Conservation (phyloP, 2,797 vertebrate genomes). For the Salarias fasciatus region DNA sequence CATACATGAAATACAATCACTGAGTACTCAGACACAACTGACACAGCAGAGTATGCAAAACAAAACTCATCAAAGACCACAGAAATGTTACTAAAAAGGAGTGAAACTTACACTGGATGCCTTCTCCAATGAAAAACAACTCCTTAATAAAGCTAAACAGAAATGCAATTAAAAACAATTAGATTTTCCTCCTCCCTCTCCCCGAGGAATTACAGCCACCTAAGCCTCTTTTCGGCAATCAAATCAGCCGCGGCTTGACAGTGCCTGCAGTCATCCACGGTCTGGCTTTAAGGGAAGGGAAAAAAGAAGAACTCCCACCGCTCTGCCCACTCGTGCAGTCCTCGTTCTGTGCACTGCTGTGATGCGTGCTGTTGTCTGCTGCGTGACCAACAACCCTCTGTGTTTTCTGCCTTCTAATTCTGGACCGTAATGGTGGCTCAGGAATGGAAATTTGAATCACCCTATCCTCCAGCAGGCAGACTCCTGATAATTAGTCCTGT, state of each 20-base stretch:
- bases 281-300: not conserved
- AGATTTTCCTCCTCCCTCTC: slow-evolving; percentile 45
- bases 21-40: slow-evolving; percentile 8
- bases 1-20: not conserved
- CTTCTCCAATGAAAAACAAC: slow-evolving; percentile 41
- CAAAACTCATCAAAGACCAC: not conserved
- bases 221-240: slow-evolving; percentile 55
- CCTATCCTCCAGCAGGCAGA: slow-evolving; percentile 60
- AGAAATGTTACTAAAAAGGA: slow-evolving; percentile 6
- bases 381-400: slow-evolving; percentile 50
- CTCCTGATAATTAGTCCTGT: slow-evolving; percentile 75
- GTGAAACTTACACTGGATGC: slow-evolving; percentile 51
- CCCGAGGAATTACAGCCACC: slow-evolving; percentile 52
- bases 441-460: slow-evolving; percentile 79
- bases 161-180: slow-evolving; percentile 57
- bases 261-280: not conserved
- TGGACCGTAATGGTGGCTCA: slow-evolving; percentile 62
- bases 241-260: slow-evolving; percentile 43
- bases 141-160: slow-evolving; percentile 43
- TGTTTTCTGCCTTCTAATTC: slow-evolving; percentile 73
- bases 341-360: not conserved
- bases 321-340: not conserved
- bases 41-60: not conserved
- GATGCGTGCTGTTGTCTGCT: slow-evolving; percentile 43
- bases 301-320: not conserved